phyloP scores from a whole-genome alignment of 2,888 invertebrate genomes.

The Gari tellinella region DNA sequence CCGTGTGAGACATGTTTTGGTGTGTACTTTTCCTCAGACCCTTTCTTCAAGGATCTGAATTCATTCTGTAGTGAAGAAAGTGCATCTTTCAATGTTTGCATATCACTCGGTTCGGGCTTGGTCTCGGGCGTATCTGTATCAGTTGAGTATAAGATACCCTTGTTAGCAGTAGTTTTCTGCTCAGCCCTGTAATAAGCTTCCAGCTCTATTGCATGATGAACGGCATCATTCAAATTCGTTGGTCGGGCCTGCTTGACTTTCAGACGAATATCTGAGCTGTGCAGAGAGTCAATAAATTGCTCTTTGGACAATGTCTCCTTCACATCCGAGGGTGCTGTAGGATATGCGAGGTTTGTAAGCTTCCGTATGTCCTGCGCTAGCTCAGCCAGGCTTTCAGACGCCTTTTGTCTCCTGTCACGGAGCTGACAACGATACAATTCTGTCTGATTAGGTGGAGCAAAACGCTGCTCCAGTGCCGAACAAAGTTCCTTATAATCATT shows the following conservation, averaged over 20 bases:
- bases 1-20: neutral
- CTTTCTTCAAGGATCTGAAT: neutral
- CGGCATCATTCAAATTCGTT: constrained; percentile 12
- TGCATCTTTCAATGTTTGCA: too few species aligned
- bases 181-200: constrained; percentile 22
- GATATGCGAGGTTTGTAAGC: constrained; percentile 21
- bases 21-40: neutral
- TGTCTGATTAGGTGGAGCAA: constrained; percentile 18
- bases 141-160: neutral
- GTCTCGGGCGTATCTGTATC: too few species aligned
- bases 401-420: constrained; percentile 4
- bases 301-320: constrained; percentile 15
- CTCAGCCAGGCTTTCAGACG: constrained; percentile 6
- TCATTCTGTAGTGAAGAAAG: constrained; percentile 5
- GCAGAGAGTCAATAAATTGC: constrained; percentile 14
- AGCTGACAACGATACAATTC: constrained; percentile 16
- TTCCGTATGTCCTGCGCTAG: constrained; percentile 12
- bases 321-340: too few species aligned
- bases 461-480: constrained; percentile 2
- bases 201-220: constrained; percentile 16
- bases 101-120: neutral
- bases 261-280: constrained; percentile 15
- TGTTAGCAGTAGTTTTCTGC: constrained; percentile 1
- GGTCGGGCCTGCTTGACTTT: constrained; percentile 10
- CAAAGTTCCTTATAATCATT: constrained; percentile 7